Conservation (phyloP, 2,113 vertebrate species). For the Sapajus apella region DNA sequence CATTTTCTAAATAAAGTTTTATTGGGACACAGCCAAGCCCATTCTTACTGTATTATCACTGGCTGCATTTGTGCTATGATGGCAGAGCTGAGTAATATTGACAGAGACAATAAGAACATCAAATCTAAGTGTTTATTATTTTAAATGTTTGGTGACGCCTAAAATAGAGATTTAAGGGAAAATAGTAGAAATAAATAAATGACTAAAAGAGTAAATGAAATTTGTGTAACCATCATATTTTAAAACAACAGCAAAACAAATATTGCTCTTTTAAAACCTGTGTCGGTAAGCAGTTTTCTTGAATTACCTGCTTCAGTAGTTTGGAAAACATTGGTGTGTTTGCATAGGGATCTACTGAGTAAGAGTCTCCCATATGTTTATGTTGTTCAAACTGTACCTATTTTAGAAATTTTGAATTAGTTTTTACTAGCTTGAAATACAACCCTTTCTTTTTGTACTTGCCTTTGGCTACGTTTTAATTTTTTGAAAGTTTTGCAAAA, state of each 20-base stretch:
- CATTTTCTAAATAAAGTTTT: constrained; percentile 1
- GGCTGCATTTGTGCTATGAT: not conserved
- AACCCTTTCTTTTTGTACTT: not conserved
- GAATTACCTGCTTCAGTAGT: not conserved
- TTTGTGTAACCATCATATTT: not conserved
- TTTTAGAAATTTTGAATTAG: constrained; percentile 13
- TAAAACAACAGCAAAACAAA: not conserved
- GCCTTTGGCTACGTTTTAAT: not conserved
- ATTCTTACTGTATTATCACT: not conserved
- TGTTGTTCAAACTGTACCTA: not conserved
- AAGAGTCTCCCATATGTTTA: not conserved
- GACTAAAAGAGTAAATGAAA: not conserved
- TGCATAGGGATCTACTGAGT: not conserved
- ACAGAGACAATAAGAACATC: not conserved
- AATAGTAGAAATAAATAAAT: not conserved
- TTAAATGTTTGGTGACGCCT: not conserved
- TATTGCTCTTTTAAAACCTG: not conserved
- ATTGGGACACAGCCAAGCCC: not conserved
- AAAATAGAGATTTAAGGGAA: not conserved
- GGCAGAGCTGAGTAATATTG: not conserved
- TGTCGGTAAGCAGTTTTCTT: not conserved
- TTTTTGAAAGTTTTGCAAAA: not conserved
- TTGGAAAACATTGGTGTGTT: not conserved
- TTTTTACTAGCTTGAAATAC: not conserved
- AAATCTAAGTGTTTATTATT: not conserved